Evolutionary conservation across 2,113 vertebrate genomes (phyloP).

Genomic region (Speoplatyrhinus poulsoni): DNA sequence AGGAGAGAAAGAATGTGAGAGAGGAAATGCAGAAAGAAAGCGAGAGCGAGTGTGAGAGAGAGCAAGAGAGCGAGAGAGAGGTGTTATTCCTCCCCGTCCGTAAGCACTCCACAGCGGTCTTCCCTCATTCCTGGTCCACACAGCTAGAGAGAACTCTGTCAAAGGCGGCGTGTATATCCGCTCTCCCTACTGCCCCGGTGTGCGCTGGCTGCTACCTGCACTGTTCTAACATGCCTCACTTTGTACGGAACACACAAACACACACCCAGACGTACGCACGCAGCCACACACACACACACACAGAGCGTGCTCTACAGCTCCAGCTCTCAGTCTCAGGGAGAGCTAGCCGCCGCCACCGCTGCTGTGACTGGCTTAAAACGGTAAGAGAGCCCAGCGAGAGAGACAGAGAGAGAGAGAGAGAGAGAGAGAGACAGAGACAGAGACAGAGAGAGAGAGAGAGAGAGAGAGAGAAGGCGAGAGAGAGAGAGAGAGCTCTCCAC

Average conservation of each 20-base stretch:
- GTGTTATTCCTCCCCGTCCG: too few relatives aligned
- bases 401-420: constrained; percentile 14
- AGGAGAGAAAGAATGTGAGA: too few relatives aligned
- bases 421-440: background rate
- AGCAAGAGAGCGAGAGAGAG: too few relatives aligned
- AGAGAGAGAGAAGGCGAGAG: background rate
- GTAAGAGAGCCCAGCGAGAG: constrained; percentile 38
- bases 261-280: constrained; percentile 14
- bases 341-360: constrained; percentile 46
- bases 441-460: background rate
- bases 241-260: background rate
- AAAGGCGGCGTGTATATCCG: too few relatives aligned
- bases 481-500: background rate
- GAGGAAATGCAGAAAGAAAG: too few relatives aligned
- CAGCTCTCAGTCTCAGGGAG: constrained; percentile 55
- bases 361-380: constrained; percentile 56
- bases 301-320: constrained; percentile 46
- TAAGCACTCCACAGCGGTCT: too few relatives aligned
- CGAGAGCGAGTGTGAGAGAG: too few relatives aligned
- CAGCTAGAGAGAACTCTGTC: too few relatives aligned
- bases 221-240: too few relatives aligned
- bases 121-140: too few relatives aligned
- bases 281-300: background rate
- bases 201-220: too few relatives aligned
- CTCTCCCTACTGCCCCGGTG: too few relatives aligned